Evolutionary conservation across 2,888 invertebrate genomes (phyloP).

Genomic region (Cyclophora punctaria): DNA sequence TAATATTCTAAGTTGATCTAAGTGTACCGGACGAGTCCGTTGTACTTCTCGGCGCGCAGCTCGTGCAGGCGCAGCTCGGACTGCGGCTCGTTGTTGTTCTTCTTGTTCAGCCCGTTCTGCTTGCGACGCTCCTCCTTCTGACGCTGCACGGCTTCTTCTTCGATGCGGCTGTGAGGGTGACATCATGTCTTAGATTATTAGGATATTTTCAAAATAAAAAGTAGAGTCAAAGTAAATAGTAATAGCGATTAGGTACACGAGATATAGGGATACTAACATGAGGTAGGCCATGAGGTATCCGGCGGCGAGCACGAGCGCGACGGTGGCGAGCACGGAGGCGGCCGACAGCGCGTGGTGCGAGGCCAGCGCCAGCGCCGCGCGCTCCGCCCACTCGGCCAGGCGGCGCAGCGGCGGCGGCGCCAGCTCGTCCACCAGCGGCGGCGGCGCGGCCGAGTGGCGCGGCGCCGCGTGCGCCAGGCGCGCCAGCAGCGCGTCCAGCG

Average conservation of each 20-base stretch:
- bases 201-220: no score
- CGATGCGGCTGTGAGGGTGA: slow-evolving; percentile 45
- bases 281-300: slow-evolving; percentile 88
- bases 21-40: slow-evolving; percentile 85
- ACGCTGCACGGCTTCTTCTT: slow-evolving; percentile 63
- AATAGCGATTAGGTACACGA: background rate
- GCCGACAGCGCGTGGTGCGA: slow-evolving; percentile 87
- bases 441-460: slow-evolving; percentile 10
- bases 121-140: slow-evolving; percentile 74
- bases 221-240: background rate
- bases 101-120: slow-evolving; percentile 68
- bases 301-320: slow-evolving; percentile 80
- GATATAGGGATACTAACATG: slow-evolving; percentile 52
- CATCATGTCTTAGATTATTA: background rate
- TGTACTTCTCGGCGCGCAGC: slow-evolving; percentile 94
- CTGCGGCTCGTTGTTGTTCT: slow-evolving; percentile 57
- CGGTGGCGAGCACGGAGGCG: slow-evolving; percentile 84
- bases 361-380: slow-evolving; percentile 81
- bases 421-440: background rate
- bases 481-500: slow-evolving; percentile 82
- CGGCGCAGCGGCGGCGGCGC: slow-evolving; percentile 4
- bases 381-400: slow-evolving; percentile 80
- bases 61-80: slow-evolving; percentile 92
- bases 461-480: slow-evolving; percentile 79
- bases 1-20: background rate